Evolutionary conservation across 1,140 invertebrate genomes (phyloP).

Genomic region (Neodiprion lecontei): DNA sequence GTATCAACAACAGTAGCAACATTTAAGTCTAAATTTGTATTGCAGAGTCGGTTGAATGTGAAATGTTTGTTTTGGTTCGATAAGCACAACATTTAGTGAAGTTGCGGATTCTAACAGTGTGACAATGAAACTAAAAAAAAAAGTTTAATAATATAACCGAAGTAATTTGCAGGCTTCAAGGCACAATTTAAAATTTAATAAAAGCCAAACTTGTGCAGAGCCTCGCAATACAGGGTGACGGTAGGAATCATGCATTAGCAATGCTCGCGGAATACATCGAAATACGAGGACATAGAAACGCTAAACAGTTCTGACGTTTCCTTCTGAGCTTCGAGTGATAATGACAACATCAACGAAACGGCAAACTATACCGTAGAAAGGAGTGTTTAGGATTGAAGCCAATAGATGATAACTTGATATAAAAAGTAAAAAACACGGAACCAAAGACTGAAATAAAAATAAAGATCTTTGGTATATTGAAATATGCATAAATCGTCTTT

Average conservation of each 20-base stretch:
- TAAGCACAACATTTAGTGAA: no score
- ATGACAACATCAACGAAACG: no score
- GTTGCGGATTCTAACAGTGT: no score
- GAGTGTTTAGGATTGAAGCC: neutral
- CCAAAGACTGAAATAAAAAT: neutral
- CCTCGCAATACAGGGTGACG: neutral
- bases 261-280: neutral
- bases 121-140: no score
- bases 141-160: no score
- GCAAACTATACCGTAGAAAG: neutral
- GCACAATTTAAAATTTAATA: neutral
- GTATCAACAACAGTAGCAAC: no score
- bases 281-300: neutral
- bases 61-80: no score
- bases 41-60: no score
- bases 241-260: slow-evolving; percentile 5
- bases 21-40: no score
- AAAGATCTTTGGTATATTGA: neutral
- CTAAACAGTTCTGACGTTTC: no score
- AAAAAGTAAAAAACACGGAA: neutral
- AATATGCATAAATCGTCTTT: neutral
- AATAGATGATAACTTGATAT: neutral
- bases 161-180: neutral
- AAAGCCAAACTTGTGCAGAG: slow-evolving; percentile 8
- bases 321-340: no score